A percentile compares a stretch with the other conserved stretches of the same genome.
phyloP scores from a whole-genome alignment of 2,888 invertebrate species.

The Mythimna impura region DNA sequence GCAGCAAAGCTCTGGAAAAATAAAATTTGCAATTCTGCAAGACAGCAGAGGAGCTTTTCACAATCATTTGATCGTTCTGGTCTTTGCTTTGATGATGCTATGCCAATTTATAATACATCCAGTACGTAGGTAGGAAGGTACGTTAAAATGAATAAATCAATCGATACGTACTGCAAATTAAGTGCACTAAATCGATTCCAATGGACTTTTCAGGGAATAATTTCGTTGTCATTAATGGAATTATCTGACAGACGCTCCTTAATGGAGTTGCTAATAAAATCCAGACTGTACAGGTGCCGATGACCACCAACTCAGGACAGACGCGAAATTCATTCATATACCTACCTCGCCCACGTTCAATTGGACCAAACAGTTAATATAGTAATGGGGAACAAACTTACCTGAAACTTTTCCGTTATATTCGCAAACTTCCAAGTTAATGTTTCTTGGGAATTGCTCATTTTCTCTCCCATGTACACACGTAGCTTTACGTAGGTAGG shows the following conservation, averaged over 20 bases:
- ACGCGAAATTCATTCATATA: constrained; percentile 83
- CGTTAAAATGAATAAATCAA: neutral
- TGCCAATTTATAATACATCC: constrained; percentile 6
- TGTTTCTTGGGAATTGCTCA: constrained; percentile 54
- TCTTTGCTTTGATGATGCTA: constrained; percentile 47
- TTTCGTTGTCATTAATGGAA: constrained; percentile 17
- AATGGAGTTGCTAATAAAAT: constrained; percentile 48
- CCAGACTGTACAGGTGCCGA: constrained; percentile 67
- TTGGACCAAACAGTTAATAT: constrained; percentile 79
- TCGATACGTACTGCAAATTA: neutral
- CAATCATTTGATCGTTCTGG: constrained; percentile 71
- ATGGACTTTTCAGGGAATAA: constrained; percentile 1
- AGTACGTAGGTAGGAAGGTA: neutral
- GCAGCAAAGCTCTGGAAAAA: constrained; percentile 70
- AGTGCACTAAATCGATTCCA: neutral
- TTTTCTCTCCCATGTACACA: constrained; percentile 21
- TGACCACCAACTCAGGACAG: constrained; percentile 60
- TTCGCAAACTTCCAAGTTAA: constrained; percentile 62
- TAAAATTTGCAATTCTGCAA: constrained; percentile 72
- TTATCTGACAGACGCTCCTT: constrained; percentile 28
- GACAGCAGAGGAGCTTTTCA: constrained; percentile 66
- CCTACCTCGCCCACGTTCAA: constrained; percentile 82
- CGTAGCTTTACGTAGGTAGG: neutral
- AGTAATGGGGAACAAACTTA: constrained; percentile 80
- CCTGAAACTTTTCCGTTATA: constrained; percentile 68